A percentile compares a stretch with the other conserved stretches of the same genome.
Evolutionary conservation across 1,140 invertebrate species (phyloP).

Genomic region (Cotesia typhae): DNA sequence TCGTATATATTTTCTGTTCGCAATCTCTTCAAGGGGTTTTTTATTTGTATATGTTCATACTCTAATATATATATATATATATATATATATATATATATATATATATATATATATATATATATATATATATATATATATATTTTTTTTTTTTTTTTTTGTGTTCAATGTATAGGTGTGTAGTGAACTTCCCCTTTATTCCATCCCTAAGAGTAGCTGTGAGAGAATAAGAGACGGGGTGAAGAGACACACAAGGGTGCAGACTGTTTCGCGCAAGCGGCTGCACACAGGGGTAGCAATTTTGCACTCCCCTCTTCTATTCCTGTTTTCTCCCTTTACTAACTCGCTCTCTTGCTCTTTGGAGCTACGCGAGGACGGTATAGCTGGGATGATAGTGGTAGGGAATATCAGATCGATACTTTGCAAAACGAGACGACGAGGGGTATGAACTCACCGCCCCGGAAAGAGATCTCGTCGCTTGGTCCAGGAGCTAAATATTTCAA

Average conservation of each 20-base stretch:
- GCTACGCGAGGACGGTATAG: not conserved
- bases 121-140: slow-evolving; percentile 6
- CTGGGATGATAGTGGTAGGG: slow-evolving; percentile 15
- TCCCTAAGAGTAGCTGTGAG: slow-evolving; percentile 21
- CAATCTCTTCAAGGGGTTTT: slow-evolving; percentile 10
- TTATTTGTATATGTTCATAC: not conserved
- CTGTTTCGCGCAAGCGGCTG: slow-evolving; percentile 37
- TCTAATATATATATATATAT: not conserved
- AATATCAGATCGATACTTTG: slow-evolving; percentile 58
- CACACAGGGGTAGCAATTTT: slow-evolving; percentile 18
- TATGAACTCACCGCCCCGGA: slow-evolving; percentile 29
- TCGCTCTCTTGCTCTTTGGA: slow-evolving; percentile 11
- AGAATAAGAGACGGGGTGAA: slow-evolving; percentile 24
- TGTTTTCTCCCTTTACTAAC: not conserved
- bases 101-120: slow-evolving; percentile 1
- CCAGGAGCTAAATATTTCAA: slow-evolving; percentile 24
- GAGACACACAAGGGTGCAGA: slow-evolving; percentile 27
- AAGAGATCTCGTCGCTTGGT: slow-evolving; percentile 14
- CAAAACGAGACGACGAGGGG: slow-evolving; percentile 46
- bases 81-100: slow-evolving; percentile 6
- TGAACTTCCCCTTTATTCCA: slow-evolving; percentile 30
- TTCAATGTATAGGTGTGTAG: slow-evolving; percentile 10
- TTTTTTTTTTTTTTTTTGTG: no score
- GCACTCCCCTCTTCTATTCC: slow-evolving; percentile 9
- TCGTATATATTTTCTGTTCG: slow-evolving; percentile 29